Conservation (phyloP, 1,140 invertebrate genomes). For the Drosophila pruinosa region DNA sequence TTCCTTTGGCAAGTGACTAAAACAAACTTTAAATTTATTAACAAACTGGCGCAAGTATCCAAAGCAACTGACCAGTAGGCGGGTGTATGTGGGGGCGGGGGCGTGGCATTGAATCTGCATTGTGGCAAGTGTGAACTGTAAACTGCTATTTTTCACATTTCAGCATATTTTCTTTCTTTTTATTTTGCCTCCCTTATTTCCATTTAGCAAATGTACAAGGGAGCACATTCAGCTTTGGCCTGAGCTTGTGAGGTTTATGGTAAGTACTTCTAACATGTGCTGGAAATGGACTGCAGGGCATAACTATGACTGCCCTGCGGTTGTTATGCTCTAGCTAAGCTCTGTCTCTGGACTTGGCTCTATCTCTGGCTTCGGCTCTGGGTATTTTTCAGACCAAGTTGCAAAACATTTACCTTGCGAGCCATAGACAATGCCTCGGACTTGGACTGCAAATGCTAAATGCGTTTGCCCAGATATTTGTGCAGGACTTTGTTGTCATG, state of each 20-base stretch:
- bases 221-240: neutral
- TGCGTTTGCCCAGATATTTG: slow-evolving; percentile 40
- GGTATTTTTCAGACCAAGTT: slow-evolving; percentile 30
- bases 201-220: slow-evolving; percentile 51
- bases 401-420: slow-evolving; percentile 66
- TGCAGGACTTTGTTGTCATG: slow-evolving; percentile 24
- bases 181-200: neutral
- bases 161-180: slow-evolving; percentile 50
- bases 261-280: slow-evolving; percentile 52
- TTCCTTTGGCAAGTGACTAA: slow-evolving; percentile 35
- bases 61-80: slow-evolving; percentile 32
- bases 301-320: slow-evolving; percentile 12
- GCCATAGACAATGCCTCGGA: slow-evolving; percentile 43
- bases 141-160: slow-evolving; percentile 62
- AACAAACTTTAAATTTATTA: slow-evolving; percentile 79
- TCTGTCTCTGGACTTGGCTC: neutral
- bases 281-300: slow-evolving; percentile 11
- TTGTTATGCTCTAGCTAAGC: slow-evolving; percentile 27
- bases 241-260: slow-evolving; percentile 57
- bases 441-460: slow-evolving; percentile 33
- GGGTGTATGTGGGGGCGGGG: neutral
- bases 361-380: slow-evolving; percentile 38
- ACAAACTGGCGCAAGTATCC: slow-evolving; percentile 56
- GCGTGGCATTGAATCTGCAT: slow-evolving; percentile 43
- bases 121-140: slow-evolving; percentile 63